Evolutionary conservation across 2,888 invertebrate genomes (phyloP), one percentile per base, ranked within the genome.

Genomic region (Clistopyga incitator): DNA sequence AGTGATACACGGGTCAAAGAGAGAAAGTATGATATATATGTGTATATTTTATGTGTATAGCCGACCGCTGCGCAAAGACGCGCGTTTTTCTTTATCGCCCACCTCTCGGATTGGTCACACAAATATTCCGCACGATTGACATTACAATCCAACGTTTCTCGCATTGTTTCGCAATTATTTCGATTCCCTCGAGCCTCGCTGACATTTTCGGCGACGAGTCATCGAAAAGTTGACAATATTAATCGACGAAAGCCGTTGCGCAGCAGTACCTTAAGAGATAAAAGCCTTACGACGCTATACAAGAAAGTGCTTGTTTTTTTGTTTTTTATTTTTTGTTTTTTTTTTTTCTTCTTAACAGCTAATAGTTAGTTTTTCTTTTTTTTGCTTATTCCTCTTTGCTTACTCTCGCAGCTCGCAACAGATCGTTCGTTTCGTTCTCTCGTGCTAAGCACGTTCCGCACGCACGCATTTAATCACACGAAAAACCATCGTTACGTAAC

Each of bases 361-460:
- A 86, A 84, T 77, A 80, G 70, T 82, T 82, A 83, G 67, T 72
- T 78, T 84, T 78, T 45, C 74, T 54, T 45, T 74, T 68, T 54
- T 61, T 38, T 52, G 54, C 15, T 72, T 59, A n/a, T 50, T 52
- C 42, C n/a, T 47, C 67, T 65, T 76, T 13, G 42, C 52, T 59
- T 52, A 45, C 59, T 59, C 67, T 78, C 74, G 65, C 86, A 59
- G 23, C 87, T 88, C 89, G 88, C 71, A 85, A 71, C 77, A 86
- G 88, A 82, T 87, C 87, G 85, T 86, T 87, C 85, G 79, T 79
- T 86, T 85, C 29, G 25, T 77, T 76, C 65, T 75, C 75, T 23
- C 85, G 45, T 25, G 50, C 70, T 61, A 50, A 65, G 61, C 15
- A 71, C 45, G 72, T 74, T 25, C 54, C 4, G 25, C 42, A 64